Evolutionary conservation across 1,140 invertebrate genomes (phyloP).

Genomic region (Babylonia areolata): DNA sequence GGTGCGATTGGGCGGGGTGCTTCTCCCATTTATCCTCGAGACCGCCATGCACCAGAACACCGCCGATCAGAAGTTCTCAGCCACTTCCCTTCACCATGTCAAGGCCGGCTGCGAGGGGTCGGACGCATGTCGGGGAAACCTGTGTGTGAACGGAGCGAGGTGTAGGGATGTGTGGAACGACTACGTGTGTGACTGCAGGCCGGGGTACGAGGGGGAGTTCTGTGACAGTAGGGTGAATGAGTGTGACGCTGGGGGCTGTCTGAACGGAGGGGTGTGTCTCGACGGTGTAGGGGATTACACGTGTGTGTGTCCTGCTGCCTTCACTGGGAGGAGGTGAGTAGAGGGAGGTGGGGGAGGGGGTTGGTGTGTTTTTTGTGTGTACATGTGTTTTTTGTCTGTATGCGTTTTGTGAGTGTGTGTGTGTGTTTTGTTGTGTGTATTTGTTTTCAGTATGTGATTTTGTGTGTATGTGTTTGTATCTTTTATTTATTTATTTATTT

Average conservation of each 20-base stretch:
- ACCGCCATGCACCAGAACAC: constrained; percentile 69
- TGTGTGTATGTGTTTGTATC: no score
- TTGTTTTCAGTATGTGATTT: no score
- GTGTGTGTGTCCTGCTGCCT: constrained; percentile 93
- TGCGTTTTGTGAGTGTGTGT: no score
- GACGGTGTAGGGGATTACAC: constrained; percentile 93
- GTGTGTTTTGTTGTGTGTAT: no score
- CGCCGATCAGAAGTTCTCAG: constrained; percentile 62
- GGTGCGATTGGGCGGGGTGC: constrained; percentile 87
- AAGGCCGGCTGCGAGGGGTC: constrained; percentile 43
- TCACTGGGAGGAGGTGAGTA: constrained; percentile 82
- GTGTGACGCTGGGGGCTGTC: constrained; percentile 77
- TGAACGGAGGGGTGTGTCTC: constrained; percentile 91
- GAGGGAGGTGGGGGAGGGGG: no score
- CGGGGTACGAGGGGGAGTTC: constrained; percentile 89
- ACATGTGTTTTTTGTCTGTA: no score
- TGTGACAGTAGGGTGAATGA: constrained; percentile 90
- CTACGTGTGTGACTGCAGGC: constrained; percentile 68
- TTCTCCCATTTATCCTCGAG: constrained; percentile 90
- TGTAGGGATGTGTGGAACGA: constrained; percentile 74
- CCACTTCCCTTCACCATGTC: constrained; percentile 9
- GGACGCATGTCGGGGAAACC: constrained; percentile 49
- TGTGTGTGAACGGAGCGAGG: constrained; percentile 74
- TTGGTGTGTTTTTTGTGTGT: no score
- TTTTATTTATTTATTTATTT: no score